Evolutionary conservation across 2,888 invertebrate genomes (phyloP), one percentile per base, ranked within the genome.

Genomic region (Branchinecta sandiegonensis): DNA sequence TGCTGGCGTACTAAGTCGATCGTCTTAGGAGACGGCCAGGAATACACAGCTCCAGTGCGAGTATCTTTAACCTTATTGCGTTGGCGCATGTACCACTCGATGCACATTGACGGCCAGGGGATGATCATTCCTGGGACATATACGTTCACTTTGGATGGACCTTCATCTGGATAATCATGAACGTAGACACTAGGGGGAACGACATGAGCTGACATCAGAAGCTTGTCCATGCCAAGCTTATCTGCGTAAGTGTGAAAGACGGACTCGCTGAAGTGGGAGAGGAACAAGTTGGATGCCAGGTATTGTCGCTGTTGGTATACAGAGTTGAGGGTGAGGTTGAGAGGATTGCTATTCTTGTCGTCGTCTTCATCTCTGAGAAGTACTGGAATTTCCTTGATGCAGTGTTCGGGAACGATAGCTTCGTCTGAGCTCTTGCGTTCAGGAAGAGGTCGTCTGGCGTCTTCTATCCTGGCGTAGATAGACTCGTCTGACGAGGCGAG

Each of bases 101-200:
- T 82, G 0, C 87, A 87, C 72, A 83, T 82, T 72, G 82, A 81
- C 0, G 89, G 89, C 89, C 89, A 89, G 79, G n/a, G 84, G 81
- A 66, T 69, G 65, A 48, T 48, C 14, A 69, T 48, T 17, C 46
- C 69, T n/a, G 69, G 69, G 46, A 65, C 13, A 37, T 66, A 69
- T 48, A 67, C 69, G 23, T 56, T 17, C 14, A 56, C 63, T 10
- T 56, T 56, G n/a, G 63, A 56, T 17, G 63, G 63, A 17, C 63
- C 63, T 56, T 56, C 63, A 17, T 56, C 14, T 17, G 63, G 63
- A 46, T 47, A 46, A 12, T 69, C 64, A 9, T 47, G 46, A 10
- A 48, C 8, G 65, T 69, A 69, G n/a, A 67, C 50, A 47, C 65
- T 56, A 8, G 56, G 56, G 11, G 68, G 65, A 72, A 85, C 83